Conservation (phyloP, 2,113 vertebrate species). For the Sula dactylatra region DNA sequence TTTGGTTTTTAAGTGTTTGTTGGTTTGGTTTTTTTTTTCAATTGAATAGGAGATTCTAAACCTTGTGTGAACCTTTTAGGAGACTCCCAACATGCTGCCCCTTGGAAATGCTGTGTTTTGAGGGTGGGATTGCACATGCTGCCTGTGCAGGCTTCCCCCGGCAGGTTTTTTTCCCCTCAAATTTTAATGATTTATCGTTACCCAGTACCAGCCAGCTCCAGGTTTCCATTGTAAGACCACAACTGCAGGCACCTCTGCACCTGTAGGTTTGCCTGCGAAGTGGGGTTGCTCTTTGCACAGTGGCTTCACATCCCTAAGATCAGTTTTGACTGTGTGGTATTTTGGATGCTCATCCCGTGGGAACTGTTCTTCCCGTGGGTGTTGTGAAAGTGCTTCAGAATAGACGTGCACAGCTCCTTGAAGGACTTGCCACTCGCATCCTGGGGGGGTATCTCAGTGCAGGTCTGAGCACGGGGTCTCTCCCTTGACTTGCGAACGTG, state of each 20-base stretch:
- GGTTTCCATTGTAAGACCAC: background rate
- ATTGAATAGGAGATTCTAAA: background rate
- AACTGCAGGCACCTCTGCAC: background rate
- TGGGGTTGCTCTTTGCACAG: background rate
- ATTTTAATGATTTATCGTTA: background rate
- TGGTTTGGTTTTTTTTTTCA: background rate
- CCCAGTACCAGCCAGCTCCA: background rate
- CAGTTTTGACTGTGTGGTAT: background rate
- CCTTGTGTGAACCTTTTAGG: background rate
- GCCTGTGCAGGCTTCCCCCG: background rate
- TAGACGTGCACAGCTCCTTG: background rate
- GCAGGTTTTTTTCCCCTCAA: background rate
- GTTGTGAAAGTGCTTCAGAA: background rate
- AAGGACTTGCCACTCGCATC: fast-evolving
- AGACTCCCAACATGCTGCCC: background rate
- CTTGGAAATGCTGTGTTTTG: background rate
- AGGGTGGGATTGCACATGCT: background rate
- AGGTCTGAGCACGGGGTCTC: background rate
- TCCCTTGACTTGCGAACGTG: background rate
- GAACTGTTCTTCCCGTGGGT: background rate
- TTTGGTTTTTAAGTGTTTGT: background rate
- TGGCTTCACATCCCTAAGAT: background rate
- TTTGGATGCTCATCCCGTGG: background rate
- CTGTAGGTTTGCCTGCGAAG: background rate
- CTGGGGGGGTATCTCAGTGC: fast-evolving